Conservation (phyloP, 2,113 vertebrate species). For the Dasyornis broadbenti region DNA sequence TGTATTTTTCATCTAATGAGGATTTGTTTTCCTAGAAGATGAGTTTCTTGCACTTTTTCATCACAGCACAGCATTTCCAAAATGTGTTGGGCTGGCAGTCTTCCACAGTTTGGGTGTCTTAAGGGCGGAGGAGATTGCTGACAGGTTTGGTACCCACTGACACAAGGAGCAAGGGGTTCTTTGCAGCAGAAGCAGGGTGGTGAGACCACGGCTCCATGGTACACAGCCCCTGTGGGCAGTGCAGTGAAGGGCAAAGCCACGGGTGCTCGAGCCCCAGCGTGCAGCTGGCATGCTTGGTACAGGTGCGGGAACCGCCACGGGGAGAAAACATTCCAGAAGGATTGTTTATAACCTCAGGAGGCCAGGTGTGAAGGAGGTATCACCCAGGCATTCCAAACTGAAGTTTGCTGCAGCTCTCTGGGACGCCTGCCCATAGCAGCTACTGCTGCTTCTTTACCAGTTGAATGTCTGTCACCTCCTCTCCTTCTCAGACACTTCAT, state of each 20-base stretch:
- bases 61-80: not conserved
- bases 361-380: not conserved
- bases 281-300: accelerated
- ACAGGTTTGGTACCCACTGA: not conserved
- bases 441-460: not conserved
- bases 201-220: accelerated
- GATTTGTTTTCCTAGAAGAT: not conserved
- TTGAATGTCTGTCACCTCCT: not conserved
- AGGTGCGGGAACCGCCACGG: accelerated
- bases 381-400: not conserved
- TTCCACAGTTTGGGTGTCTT: not conserved
- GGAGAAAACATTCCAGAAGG: not conserved
- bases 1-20: not conserved
- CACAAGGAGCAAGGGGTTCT: not conserved
- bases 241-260: accelerated
- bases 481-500: not conserved
- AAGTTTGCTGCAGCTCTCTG: not conserved
- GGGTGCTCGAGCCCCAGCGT: accelerated
- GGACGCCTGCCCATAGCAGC: not conserved
- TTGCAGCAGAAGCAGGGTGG: not conserved
- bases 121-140: accelerated
- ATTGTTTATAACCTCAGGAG: not conserved
- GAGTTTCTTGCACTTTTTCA: not conserved
- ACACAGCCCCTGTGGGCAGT: accelerated
- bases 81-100: not conserved